Evolutionary conservation across 2,113 vertebrate genomes (phyloP), one percentile per base, ranked within the genome.

Genomic region (Beaufortia kweichowensis): DNA sequence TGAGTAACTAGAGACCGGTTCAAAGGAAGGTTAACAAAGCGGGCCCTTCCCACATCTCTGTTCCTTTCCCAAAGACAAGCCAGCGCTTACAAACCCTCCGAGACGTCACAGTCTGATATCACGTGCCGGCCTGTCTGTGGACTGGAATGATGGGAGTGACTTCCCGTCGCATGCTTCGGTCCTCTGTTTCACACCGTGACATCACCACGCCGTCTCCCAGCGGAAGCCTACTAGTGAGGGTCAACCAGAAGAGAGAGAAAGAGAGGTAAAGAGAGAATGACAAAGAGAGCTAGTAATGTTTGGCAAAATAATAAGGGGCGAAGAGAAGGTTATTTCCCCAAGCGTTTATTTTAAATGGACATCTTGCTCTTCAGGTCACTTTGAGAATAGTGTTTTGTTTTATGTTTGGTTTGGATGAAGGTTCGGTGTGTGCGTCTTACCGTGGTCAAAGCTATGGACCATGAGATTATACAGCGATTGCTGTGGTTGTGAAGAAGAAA

Each of bases 111-210:
- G 65, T 75, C 68, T 83, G 85, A 84, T 74, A 81, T 84, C 76
- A 83, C 57, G 17, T 43, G 12, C 26, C 66, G 78, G 60, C 72
- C 82, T 69, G 62, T 66, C 28, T 46, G 62, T 81, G 77, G 69
- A 83, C 81, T 71, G 82, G 78, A 85, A 86, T 79, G 62, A 78
- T 79, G 85, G 79, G 83, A 88, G 87, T 82, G 70, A 82, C 85
- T 88, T 87, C 88, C 85, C 78, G 68, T 81, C 78, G 80, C 86
- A 78, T 80, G 77, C 61, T 79, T 82, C 84, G 82, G 67, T 85
- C 84, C 84, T 79, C 68, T 56, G 84, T 83, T 86, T 87, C 87
- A 85, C 87, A 86, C 77, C 28, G 53, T 73, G 81, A 87, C 81
- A 85, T 88, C 85, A 89, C 78, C 81, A 43, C 29, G 75, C 73